Evolutionary conservation across 2,797 vertebrate species (phyloP).

Genomic region (Spinibarbus caldwelli): DNA sequence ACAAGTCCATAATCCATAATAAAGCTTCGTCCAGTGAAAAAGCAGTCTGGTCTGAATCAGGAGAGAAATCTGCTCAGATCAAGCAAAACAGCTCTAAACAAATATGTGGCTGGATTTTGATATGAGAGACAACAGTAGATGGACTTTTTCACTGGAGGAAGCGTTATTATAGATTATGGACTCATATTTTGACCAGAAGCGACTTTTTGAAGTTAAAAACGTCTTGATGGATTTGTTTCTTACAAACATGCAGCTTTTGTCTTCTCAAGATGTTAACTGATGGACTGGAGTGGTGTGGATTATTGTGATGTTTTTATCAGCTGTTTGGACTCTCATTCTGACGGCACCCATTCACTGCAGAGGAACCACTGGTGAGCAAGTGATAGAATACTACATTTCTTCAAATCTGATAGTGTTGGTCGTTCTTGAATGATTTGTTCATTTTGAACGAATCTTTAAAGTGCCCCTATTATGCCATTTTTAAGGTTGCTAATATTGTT

Average conservation of each 20-base stretch:
- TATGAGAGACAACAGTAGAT: too few relatives aligned
- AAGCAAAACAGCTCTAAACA: background rate
- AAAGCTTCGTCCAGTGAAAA: too few relatives aligned
- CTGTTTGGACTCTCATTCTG: background rate
- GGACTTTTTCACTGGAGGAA: background rate
- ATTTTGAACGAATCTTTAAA: too few relatives aligned
- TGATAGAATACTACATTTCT: background rate
- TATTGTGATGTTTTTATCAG: background rate
- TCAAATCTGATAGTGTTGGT: background rate
- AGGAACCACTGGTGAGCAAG: background rate
- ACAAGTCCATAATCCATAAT: too few relatives aligned
- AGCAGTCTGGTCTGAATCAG: too few relatives aligned
- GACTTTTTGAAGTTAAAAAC: background rate
- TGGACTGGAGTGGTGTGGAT: background rate
- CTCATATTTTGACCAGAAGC: background rate
- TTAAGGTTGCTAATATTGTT: too few relatives aligned
- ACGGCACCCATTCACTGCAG: background rate
- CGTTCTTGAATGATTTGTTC: too few relatives aligned
- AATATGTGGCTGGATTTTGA: background rate
- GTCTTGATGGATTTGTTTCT: background rate
- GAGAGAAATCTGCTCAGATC: background rate
- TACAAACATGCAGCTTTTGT: too few relatives aligned
- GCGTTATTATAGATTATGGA: background rate
- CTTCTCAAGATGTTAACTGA: background rate
- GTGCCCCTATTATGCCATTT: too few relatives aligned